Conservation (phyloP, 2,113 vertebrate species). For the Trochalopteron elliotii region DNA sequence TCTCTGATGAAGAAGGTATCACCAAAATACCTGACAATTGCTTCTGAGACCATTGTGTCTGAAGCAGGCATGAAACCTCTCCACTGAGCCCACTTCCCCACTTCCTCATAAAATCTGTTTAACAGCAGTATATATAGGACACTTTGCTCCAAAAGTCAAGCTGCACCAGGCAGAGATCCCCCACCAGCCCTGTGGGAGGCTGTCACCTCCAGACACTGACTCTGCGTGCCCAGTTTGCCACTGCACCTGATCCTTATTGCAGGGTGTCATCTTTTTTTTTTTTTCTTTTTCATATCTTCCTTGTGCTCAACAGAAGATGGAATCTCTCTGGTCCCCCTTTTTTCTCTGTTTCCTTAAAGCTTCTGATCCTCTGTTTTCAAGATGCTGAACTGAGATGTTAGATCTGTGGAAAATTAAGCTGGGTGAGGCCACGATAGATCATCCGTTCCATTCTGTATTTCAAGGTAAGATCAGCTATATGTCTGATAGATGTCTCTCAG, state of each 20-base stretch:
- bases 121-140: rapidly evolving
- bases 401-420: neutral
- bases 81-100: neutral
- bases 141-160: neutral
- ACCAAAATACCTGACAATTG: neutral
- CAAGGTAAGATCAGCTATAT: neutral
- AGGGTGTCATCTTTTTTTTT: neutral
- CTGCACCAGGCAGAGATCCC: neutral
- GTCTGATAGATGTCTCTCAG: neutral
- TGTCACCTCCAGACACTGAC: neutral
- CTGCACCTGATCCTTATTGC: neutral
- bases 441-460: neutral
- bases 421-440: neutral
- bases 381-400: neutral
- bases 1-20: neutral
- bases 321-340: neutral
- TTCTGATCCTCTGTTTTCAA: neutral
- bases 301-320: rapidly evolving
- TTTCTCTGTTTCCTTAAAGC: neutral
- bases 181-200: rapidly evolving
- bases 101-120: neutral
- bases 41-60: rapidly evolving
- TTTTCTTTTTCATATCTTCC: neutral
- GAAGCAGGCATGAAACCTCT: neutral
- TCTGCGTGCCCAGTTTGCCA: neutral